These are phyloP conservation scores for Diarsia dahlii DNA, from an alignment of 2,888 invertebrate genomes.

Conservation along the genomic window DNA sequence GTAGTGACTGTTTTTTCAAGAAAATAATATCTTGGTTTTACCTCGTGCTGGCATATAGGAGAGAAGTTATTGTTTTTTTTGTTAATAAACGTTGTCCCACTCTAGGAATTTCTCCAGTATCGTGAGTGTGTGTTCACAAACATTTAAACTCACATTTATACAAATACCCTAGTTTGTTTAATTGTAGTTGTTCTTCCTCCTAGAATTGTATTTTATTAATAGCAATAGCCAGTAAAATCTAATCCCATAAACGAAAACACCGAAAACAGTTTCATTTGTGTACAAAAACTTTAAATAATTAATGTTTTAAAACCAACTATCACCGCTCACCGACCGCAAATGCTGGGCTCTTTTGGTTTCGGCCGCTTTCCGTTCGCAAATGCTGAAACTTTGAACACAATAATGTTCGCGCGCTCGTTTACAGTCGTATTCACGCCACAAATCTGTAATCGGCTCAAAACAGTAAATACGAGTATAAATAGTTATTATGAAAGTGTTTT, in stretches of 20 bases:
- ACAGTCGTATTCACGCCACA: constrained; percentile 20
- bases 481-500: constrained; percentile 45
- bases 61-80: background rate
- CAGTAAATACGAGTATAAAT: constrained; percentile 36
- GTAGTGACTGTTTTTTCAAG: background rate
- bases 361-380: background rate
- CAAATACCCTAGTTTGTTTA: too few species aligned
- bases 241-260: background rate
- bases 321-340: background rate
- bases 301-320: constrained; percentile 4
- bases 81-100: too few species aligned
- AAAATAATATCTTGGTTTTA: background rate
- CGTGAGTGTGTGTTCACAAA: too few species aligned
- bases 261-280: background rate
- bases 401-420: constrained; percentile 17
- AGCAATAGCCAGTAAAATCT: background rate
- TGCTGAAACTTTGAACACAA: constrained; percentile 15
- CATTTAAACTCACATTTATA: too few species aligned
- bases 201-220: background rate
- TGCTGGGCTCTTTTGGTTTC: constrained; percentile 15
- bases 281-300: constrained; percentile 7
- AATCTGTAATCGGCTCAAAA: background rate
- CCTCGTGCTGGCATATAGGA: background rate
- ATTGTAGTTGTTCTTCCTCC: background rate
- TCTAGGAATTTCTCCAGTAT: too few species aligned